A percentile compares a stretch with the other conserved stretches of the same genome.
These are phyloP conservation scores for Branchellion lobata DNA, from an alignment of 2,888 invertebrate species.

Conservation along the genomic window DNA sequence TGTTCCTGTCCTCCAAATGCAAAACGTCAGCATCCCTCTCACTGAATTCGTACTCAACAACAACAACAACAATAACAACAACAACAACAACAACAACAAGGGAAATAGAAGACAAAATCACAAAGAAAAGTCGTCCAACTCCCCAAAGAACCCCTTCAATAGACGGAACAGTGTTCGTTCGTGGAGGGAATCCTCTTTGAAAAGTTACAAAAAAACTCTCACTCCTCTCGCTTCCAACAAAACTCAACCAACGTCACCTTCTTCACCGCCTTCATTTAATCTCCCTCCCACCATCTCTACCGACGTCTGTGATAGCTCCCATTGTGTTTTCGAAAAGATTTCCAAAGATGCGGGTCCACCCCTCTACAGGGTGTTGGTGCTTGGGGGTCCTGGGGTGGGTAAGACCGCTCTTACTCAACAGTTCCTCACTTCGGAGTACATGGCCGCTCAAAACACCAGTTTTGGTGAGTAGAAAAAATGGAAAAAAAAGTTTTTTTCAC, in stretches of 20 bases:
- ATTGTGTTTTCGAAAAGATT: too few species aligned
- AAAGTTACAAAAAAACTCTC: background rate
- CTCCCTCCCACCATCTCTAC: background rate
- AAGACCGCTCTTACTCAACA: constrained; percentile 51
- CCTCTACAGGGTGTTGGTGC: constrained; percentile 49
- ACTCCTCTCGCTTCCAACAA: background rate
- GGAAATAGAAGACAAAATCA: background rate
- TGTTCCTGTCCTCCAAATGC: constrained; percentile 4
- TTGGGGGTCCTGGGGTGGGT: constrained; percentile 51
- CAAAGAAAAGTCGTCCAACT: background rate
- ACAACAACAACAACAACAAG: background rate
- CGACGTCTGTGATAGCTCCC: background rate
- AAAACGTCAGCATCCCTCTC: background rate
- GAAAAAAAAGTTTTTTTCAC: too few species aligned
- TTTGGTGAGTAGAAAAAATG: constrained; percentile 51
- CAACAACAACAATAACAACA: background rate
- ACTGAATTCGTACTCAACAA: background rate
- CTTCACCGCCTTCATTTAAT: background rate
- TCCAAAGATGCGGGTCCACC: background rate
- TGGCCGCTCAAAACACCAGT: constrained; percentile 51
- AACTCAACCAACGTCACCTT: background rate
- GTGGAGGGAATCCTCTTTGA: constrained; percentile 23
- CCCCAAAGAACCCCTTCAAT: background rate
- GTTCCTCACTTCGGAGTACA: constrained; percentile 51
- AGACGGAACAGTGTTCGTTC: background rate